A percentile compares a stretch with the other conserved stretches of the same genome.
Conservation (phyloP, 2,888 invertebrate species). For the Cheilosia urbana region DNA sequence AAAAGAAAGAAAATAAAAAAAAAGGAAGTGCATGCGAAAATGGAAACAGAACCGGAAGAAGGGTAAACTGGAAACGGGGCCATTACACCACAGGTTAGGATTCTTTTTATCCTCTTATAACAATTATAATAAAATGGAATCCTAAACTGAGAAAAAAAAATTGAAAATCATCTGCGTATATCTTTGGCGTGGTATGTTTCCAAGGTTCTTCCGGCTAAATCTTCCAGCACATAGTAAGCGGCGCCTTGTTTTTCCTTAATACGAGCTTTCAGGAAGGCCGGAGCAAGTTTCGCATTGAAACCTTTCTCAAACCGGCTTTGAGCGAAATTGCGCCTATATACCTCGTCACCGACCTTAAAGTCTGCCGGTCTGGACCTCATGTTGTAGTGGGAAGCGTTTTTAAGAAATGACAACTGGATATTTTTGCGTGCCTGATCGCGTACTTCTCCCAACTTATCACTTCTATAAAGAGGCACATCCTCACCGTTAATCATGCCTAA, state of each 20-base stretch:
- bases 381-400: too few species aligned
- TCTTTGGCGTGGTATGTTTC: not conserved
- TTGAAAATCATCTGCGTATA: not conserved
- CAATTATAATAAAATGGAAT: too few species aligned
- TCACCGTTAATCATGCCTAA: not conserved
- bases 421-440: too few species aligned
- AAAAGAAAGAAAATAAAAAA: too few species aligned
- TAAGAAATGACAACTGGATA: too few species aligned
- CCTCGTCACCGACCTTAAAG: not conserved
- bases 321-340: not conserved
- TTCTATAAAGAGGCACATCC: not conserved
- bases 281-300: not conserved
- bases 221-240: not conserved
- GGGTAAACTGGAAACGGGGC: too few species aligned
- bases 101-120: too few species aligned
- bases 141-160: not conserved
- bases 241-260: not conserved
- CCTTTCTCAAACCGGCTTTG: not conserved
- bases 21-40: too few species aligned
- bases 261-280: not conserved
- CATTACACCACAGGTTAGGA: too few species aligned
- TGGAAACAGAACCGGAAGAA: too few species aligned
- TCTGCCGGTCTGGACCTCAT: too few species aligned
- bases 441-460: not conserved
- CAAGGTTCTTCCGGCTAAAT: not conserved